Conservation (phyloP, 2,888 invertebrate species). For the Tachina lurida region DNA sequence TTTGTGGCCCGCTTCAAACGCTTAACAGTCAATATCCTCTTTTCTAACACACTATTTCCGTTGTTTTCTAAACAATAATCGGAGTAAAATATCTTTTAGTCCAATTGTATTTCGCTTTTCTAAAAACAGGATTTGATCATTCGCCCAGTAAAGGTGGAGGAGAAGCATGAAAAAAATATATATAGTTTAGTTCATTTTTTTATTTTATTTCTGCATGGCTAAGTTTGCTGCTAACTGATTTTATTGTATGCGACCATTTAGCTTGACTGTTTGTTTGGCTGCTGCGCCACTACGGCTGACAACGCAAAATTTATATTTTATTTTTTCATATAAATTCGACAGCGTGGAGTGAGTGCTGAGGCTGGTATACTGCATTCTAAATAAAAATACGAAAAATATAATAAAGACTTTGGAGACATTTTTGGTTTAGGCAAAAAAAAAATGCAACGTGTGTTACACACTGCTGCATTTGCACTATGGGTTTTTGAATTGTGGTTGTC, state of each 20-base stretch:
- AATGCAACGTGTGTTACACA: too few species aligned
- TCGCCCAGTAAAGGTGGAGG: background rate
- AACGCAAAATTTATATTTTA: constrained; percentile 39
- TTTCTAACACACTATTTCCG: background rate
- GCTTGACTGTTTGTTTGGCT: constrained; percentile 31
- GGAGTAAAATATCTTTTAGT: background rate
- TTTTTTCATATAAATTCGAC: constrained; percentile 34
- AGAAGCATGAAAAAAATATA: background rate
- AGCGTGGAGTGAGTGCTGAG: background rate
- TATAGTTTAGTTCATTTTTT: background rate
- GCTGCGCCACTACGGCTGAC: constrained; percentile 50
- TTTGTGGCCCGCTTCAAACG: background rate
- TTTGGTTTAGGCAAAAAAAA: background rate
- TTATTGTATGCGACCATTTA: constrained; percentile 54
- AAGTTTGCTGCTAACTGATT: constrained; percentile 59
- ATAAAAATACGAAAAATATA: constrained; percentile 10
- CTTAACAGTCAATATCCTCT: background rate
- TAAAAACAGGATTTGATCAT: constrained; percentile 24
- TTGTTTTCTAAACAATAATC: constrained; percentile 4
- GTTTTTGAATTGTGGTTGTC: too few species aligned
- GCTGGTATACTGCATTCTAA: constrained; percentile 48
- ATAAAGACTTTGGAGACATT: constrained; percentile 27
- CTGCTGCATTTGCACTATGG: too few species aligned
- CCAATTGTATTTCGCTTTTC: background rate
- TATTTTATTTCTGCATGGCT: constrained; percentile 35